phyloP scores from a whole-genome alignment of 2,888 invertebrate species.

The Sialis lutaria region DNA sequence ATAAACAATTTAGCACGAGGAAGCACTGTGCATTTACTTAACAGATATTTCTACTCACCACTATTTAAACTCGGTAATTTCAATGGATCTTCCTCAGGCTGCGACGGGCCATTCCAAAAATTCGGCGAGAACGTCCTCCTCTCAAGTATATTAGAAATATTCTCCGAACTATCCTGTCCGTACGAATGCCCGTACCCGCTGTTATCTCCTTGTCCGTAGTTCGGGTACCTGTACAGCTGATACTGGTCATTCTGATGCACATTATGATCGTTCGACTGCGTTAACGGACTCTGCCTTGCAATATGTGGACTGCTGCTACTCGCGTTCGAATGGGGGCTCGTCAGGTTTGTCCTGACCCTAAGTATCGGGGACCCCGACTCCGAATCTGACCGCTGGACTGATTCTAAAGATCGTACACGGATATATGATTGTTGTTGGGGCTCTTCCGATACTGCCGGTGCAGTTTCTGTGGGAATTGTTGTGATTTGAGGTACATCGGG shows the following conservation, averaged over 20 bases:
- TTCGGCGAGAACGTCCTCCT: neutral
- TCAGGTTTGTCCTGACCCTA: slow-evolving; percentile 2
- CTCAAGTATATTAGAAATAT: neutral
- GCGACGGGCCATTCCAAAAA: neutral
- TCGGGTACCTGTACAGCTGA: neutral
- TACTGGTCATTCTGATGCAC: neutral
- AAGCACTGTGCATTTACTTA: no score
- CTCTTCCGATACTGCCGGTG: neutral
- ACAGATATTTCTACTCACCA: neutral
- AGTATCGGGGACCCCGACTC: neutral
- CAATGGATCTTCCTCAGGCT: slow-evolving; percentile 19
- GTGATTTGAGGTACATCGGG: neutral
- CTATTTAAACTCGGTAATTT: slow-evolving; percentile 15
- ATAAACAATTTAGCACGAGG: no score
- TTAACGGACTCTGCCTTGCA: neutral
- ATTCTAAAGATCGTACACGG: slow-evolving; percentile 1
- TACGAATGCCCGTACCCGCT: neutral
- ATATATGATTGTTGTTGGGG: neutral
- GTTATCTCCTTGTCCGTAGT: neutral
- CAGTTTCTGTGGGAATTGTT: neutral
- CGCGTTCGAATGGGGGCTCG: neutral
- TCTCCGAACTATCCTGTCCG: neutral
- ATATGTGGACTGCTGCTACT: neutral
- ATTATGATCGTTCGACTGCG: neutral
- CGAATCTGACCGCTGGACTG: neutral